A percentile compares a stretch with the other conserved stretches of the same genome.
Conservation (phyloP, 2,113 vertebrate genomes). For the Pelmatolapia mariae region DNA sequence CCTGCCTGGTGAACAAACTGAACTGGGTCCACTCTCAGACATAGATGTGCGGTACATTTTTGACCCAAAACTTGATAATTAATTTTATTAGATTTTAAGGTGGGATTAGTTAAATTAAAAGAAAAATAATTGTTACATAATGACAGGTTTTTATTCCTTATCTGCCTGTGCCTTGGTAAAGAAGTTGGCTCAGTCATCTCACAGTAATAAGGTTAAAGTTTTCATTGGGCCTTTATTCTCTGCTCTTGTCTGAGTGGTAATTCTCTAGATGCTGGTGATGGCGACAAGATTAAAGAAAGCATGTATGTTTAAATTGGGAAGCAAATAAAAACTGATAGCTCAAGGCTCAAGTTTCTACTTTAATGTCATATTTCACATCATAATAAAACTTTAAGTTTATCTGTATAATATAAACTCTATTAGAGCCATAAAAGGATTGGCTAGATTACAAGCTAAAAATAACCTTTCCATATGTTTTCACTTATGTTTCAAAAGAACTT, state of each 20-base stretch:
- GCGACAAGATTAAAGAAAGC: not conserved
- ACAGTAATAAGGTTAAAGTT: not conserved
- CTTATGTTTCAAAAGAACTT: not conserved
- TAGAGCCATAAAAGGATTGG: not conserved
- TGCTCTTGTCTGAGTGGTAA: rapidly evolving
- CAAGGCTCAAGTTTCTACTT: not conserved
- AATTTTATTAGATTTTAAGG: not conserved
- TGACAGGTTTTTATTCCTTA: not conserved
- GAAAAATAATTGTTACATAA: not conserved
- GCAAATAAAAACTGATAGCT: not conserved
- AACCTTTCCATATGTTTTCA: not conserved
- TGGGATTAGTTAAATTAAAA: not conserved
- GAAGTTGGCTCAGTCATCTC: not conserved
- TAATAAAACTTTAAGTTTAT: not conserved
- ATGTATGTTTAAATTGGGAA: not conserved
- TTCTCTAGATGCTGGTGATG: not conserved
- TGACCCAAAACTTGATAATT: not conserved
- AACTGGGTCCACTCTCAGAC: not conserved
- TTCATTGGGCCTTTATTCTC: not conserved
- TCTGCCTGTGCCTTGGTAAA: not conserved
- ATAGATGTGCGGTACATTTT: rapidly evolving
- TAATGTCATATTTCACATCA: not conserved
- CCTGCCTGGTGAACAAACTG: not conserved
- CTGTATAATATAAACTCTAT: not conserved
- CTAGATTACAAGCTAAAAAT: not conserved